Base-by-base conservation (phyloP, 2,888 invertebrate species). In the Nipponacmea schrenckii region DNA sequence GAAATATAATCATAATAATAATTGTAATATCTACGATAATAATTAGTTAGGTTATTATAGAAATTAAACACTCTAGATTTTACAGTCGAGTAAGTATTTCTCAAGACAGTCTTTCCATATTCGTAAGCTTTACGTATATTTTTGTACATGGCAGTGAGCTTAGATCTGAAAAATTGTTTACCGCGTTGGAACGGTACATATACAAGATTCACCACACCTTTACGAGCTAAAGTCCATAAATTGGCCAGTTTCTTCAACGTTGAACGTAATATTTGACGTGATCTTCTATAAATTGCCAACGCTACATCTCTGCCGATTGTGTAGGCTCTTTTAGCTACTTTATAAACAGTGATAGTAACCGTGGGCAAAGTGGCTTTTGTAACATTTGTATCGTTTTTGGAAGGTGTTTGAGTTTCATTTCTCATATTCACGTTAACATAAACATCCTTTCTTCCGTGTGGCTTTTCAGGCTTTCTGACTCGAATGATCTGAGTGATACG, bases 101-200 rank as follows among this genome's bases (percentile, higher is more conserved):
- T 66, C 7, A 74, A 64, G n/a, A 68, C 72, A 27, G 20, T 69
- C 27, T 71, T 68, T 27, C 77, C 77, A 66, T 77, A 77, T 46
- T 75, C 75, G 26, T 77, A 75, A n/a, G 74, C 75, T 27, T 70
- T 72, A 31, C 69, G 72, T 48, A 77, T 73, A 69, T 73, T 70
- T 62, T 39, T 74, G 69, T 75, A 77, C n/a, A 71, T 74, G 14
- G 66, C 24, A 45, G 64, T 75, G 15, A 77, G 65, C n/a, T 70
- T 72, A 27, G 69, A 27, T 12, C 66, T 67, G 31, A 72, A 71
- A 20, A 70, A 68, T 44, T 68, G 64, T 39, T 68, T 66, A 8
- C 74, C 68, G 17, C 67, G 63, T 39, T 69, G n/a, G 24, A 69
- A 67, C n/a, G 75, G 75, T 1, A 74, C 71, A 39, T 75, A 74